Evolutionary conservation across 1,140 invertebrate genomes (phyloP).

Genomic region (Zaprionus camerounensis): DNA sequence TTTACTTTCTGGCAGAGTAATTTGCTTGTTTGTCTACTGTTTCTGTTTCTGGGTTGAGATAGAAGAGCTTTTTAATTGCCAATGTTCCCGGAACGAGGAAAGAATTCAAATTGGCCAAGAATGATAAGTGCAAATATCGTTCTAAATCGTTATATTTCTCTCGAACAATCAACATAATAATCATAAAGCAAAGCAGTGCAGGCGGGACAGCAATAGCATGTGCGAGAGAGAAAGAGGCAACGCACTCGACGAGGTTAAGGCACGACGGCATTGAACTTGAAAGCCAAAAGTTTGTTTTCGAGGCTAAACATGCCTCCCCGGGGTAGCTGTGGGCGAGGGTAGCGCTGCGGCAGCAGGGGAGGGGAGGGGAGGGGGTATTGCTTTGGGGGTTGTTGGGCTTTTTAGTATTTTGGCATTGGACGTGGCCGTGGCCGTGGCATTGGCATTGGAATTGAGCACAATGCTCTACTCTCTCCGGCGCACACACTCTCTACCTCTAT

Average conservation of each 20-base stretch:
- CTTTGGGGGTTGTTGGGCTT: constrained; percentile 12
- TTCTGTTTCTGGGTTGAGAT: constrained; percentile 6
- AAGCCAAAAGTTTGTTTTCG: constrained; percentile 74
- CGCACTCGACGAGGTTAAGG: constrained; percentile 71
- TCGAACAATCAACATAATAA: constrained; percentile 20
- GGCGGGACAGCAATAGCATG: constrained; percentile 39
- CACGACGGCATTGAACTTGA: constrained; percentile 77
- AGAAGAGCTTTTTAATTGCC: background rate
- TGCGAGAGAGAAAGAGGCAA: constrained; percentile 54
- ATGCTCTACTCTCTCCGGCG: background rate
- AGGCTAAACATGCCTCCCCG: constrained; percentile 59
- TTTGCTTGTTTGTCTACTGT: constrained; percentile 6
- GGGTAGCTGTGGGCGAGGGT: constrained; percentile 1
- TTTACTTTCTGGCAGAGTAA: background rate
- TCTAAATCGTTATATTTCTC: constrained; percentile 6
- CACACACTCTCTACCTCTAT: background rate
- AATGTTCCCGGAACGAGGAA: constrained; percentile 7
- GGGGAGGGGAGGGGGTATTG: constrained; percentile 8
- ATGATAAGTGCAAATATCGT: background rate
- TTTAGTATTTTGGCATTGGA: constrained; percentile 1
- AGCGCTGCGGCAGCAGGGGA: background rate
- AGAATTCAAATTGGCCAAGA: background rate
- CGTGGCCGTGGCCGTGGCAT: constrained; percentile 35
- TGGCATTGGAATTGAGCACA: constrained; percentile 52
- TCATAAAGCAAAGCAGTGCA: constrained; percentile 41